These are phyloP conservation scores for Vimba vimba DNA, from an alignment of 2,113 vertebrate genomes.

Conservation along the genomic window DNA sequence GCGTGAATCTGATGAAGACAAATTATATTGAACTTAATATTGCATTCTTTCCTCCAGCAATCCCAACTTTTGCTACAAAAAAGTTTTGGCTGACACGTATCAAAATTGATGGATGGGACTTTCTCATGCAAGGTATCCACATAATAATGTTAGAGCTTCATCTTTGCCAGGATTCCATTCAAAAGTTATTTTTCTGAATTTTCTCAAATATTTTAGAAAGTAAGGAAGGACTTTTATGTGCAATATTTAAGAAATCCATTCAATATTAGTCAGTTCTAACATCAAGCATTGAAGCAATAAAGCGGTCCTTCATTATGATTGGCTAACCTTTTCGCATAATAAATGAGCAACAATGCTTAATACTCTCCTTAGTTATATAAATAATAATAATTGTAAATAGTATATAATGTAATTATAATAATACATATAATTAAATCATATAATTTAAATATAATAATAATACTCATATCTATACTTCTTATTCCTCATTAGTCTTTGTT, in stretches of 20 bases:
- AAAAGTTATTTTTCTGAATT: slow-evolving; percentile 11
- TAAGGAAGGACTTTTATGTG: not conserved
- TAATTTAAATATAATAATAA: not conserved
- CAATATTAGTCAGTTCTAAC: not conserved
- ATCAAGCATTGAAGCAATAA: no score
- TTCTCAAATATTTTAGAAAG: not conserved
- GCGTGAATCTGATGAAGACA: slow-evolving; percentile 55
- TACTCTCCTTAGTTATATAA: no score
- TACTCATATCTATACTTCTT: not conserved
- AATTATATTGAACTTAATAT: slow-evolving; percentile 46
- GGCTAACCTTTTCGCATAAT: not conserved
- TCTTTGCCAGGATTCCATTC: slow-evolving; percentile 26
- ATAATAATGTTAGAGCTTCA: slow-evolving; percentile 51
- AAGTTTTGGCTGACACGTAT: slow-evolving; percentile 37
- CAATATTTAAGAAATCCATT: not conserved
- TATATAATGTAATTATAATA: no score
- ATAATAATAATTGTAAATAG: no score
- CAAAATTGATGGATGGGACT: slow-evolving; percentile 55
- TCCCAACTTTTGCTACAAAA: slow-evolving; percentile 40
- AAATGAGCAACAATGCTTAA: no score
- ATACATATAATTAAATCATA: not conserved
- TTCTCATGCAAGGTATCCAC: slow-evolving; percentile 51
- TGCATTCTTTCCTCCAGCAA: slow-evolving; percentile 17
- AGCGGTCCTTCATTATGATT: not conserved
- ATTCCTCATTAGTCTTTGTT: not conserved